Conservation (phyloP, 2,113 vertebrate species). For the Microtus oregoni region DNA sequence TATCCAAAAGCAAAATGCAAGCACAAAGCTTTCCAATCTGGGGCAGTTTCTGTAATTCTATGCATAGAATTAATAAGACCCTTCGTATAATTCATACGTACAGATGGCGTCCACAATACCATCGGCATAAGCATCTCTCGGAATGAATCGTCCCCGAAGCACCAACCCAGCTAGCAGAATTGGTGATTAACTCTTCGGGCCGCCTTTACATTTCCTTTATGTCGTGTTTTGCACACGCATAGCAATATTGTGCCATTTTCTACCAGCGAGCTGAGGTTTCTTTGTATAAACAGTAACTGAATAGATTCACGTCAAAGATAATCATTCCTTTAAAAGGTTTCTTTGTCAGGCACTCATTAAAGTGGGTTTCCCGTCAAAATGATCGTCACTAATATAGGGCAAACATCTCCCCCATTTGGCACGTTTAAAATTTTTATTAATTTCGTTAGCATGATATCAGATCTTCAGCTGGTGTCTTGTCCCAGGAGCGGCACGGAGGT, state of each 20-base stretch:
- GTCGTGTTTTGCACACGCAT: constrained; percentile 60
- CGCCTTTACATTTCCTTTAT: constrained; percentile 72
- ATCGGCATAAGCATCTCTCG: background rate
- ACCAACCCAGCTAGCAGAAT: constrained; percentile 49
- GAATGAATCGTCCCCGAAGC: background rate
- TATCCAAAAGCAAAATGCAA: constrained; percentile 42
- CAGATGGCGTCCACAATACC: background rate
- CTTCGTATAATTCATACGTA: constrained; percentile 26
- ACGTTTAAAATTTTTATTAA: constrained; percentile 61
- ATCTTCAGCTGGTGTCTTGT: constrained; percentile 9
- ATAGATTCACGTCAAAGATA: constrained; percentile 84
- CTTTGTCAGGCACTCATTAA: constrained; percentile 90
- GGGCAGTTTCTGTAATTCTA: constrained; percentile 65
- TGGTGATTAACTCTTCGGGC: constrained; percentile 63
- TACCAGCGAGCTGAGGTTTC: constrained; percentile 79
- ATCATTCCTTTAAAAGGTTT: constrained; percentile 84
- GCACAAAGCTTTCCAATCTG: constrained; percentile 45
- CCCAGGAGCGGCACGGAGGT: background rate
- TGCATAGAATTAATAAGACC: constrained; percentile 56
- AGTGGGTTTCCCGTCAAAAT: constrained; percentile 85
- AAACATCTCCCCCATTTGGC: constrained; percentile 83
- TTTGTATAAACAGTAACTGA: constrained; percentile 84
- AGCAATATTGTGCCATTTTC: constrained; percentile 73
- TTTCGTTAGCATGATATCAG: constrained; percentile 48
- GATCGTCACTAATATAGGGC: constrained; percentile 86